These are phyloP conservation scores for Falco novaeseelandiae DNA, from an alignment of 2,797 vertebrate species.

Conservation along the genomic window DNA sequence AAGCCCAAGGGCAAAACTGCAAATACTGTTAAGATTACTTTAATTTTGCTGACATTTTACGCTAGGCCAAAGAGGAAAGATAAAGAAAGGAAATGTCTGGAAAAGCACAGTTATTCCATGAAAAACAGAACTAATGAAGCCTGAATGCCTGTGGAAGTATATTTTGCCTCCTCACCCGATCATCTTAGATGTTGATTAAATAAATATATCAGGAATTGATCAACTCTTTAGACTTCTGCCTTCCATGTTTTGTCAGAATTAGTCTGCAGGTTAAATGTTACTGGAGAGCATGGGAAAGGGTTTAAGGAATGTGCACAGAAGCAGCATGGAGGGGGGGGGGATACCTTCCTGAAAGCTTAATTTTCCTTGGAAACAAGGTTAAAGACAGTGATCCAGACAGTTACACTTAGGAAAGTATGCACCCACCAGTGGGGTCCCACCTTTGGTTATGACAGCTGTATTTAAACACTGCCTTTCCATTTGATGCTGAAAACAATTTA, in stretches of 20 bases:
- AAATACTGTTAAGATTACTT: not conserved
- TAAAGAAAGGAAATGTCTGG: not conserved
- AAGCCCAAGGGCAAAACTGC: not conserved
- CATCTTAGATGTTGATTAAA: not conserved
- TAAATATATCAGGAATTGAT: not conserved
- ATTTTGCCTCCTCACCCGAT: not conserved
- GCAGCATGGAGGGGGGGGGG: fast-evolving
- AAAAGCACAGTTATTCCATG: not conserved
- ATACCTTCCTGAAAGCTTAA: not conserved
- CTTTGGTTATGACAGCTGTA: not conserved
- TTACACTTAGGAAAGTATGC: not conserved
- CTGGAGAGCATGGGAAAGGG: not conserved
- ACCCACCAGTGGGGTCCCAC: not conserved
- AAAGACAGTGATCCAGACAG: not conserved
- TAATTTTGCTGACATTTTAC: conserved; percentile 7
- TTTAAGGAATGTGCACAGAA: not conserved
- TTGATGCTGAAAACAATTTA: not conserved
- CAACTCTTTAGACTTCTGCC: not conserved
- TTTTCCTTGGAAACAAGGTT: not conserved
- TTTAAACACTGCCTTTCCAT: not conserved
- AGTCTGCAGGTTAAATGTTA: not conserved
- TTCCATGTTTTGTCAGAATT: not conserved
- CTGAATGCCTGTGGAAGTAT: not conserved
- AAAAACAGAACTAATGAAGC: not conserved
- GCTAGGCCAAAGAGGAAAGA: not conserved